These are phyloP conservation scores for Heliocidaris erythrogramma DNA, from an alignment of 35 echinoderm and acorn worm genomes.

Conservation along the genomic window DNA sequence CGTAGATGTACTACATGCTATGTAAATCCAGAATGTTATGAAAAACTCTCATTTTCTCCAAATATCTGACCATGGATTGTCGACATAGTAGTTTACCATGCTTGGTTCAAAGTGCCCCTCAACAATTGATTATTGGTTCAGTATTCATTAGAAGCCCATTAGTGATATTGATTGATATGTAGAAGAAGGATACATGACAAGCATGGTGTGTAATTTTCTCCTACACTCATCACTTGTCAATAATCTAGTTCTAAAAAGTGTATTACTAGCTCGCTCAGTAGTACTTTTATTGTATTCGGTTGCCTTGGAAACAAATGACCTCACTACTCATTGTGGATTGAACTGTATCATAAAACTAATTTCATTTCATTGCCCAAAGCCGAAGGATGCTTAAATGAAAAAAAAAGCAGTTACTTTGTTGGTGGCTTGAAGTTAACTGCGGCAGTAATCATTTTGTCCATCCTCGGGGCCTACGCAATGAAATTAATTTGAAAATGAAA, in stretches of 20 bases:
- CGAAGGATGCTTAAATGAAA: neutral
- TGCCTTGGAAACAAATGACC: neutral
- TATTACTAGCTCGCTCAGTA: neutral
- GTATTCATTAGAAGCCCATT: constrained; percentile 4
- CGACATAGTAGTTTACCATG: too few species aligned
- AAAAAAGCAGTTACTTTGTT: neutral
- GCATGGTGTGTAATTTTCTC: neutral
- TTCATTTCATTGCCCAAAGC: neutral
- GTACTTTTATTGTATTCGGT: neutral
- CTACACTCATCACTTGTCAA: neutral
- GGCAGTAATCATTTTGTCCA: neutral
- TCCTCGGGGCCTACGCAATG: neutral
- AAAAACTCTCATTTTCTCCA: too few species aligned
- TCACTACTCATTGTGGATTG: neutral
- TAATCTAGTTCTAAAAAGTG: neutral
- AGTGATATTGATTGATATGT: neutral
- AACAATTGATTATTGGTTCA: neutral
- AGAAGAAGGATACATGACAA: neutral
- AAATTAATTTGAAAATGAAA: neutral
- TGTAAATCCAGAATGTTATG: too few species aligned
- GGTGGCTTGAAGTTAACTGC: neutral
- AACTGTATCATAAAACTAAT: neutral
- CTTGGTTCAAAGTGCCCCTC: neutral
- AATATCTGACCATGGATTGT: too few species aligned
- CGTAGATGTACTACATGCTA: too few species aligned